Percentiles rank a stretch among this genome's conserved stretches.
Conservation (phyloP, 2,797 vertebrate genomes). For the Enteromius argenteus region DNA sequence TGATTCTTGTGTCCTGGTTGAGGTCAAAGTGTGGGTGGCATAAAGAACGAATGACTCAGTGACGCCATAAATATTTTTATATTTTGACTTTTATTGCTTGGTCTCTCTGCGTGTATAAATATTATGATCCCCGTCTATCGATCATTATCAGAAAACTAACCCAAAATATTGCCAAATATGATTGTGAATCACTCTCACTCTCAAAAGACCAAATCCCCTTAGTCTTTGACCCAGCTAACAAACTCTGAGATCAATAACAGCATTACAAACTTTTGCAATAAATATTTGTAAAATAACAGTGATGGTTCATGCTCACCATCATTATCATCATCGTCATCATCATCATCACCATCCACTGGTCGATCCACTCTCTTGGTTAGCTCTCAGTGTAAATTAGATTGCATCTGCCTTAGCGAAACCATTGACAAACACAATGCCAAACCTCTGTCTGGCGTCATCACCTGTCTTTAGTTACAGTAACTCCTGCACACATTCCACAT, state of each 20-base stretch:
- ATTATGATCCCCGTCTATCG: neutral
- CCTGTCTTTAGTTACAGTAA: constrained; percentile 54
- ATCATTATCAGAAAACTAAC: neutral
- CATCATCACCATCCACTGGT: neutral
- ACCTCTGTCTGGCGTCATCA: constrained; percentile 4
- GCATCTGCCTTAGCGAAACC: constrained; percentile 29
- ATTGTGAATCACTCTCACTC: neutral
- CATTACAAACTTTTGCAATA: too few relatives aligned
- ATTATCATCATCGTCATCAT: too few relatives aligned
- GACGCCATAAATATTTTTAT: neutral
- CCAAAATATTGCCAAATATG: neutral
- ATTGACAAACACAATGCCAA: constrained; percentile 37
- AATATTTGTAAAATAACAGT: too few relatives aligned
- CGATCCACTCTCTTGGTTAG: neutral
- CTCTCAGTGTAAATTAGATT: constrained; percentile 21
- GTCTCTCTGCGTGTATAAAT: neutral
- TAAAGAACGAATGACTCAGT: neutral
- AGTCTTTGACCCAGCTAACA: too few relatives aligned
- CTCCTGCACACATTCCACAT: neutral
- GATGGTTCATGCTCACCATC: neutral
- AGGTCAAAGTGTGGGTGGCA: neutral
- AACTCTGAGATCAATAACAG: too few relatives aligned
- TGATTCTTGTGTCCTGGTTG: neutral
- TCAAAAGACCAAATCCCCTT: too few relatives aligned
- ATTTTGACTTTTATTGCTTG: neutral